Evolutionary conservation across 2,113 vertebrate species (phyloP), one percentile per base, ranked within the genome.

Genomic region (Jaculus jaculus): DNA sequence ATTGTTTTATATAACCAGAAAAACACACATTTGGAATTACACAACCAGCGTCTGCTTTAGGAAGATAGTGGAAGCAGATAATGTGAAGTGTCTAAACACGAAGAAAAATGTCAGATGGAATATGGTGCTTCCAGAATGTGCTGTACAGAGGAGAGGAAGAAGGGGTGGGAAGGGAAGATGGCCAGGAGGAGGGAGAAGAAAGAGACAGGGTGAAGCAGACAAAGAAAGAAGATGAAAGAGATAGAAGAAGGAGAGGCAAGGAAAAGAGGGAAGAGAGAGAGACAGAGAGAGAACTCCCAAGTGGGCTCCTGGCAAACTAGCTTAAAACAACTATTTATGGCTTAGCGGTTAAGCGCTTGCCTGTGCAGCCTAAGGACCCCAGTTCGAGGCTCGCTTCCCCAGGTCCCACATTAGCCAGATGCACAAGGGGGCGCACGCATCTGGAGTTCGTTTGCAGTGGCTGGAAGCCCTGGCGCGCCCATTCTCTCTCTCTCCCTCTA

Each of bases 41-140:
- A 8, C 20, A 47, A 26, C 69, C 18, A 8, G 11, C 1, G 69
- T 26, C 12, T 21, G 24, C 28, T 30, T 87, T 51, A 30, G 89
- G 74, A 65, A 47, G 16, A 39, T 0, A 2, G 11, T 1, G 9
- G 20, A 17, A 9, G 1, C 32, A 68, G 61, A 12, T 2, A 6
- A n/a, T 24, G 12, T 0, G 2, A 60, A 47, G 5, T 4, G 1
- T 60, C 30, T 13, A 47, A 60, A 87, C 24, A 42, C 10, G 9
- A 5, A 4, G 6, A 30, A 39, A 73, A 30, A 9, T 7, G 3
- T 8, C 7, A 11, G n/a, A 20, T 0, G 68, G 77, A 34, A 13
- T 30, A 3, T 1, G 11, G 26, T 13, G 2, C 34, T 4, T 24
- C 32, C 12, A 58, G 34, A 61, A 83, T 30, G 37, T n/a, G 28